Evolutionary conservation across 2,888 invertebrate genomes (phyloP), one percentile per base, ranked within the genome.

Genomic region (Drosophila vallismaia): DNA sequence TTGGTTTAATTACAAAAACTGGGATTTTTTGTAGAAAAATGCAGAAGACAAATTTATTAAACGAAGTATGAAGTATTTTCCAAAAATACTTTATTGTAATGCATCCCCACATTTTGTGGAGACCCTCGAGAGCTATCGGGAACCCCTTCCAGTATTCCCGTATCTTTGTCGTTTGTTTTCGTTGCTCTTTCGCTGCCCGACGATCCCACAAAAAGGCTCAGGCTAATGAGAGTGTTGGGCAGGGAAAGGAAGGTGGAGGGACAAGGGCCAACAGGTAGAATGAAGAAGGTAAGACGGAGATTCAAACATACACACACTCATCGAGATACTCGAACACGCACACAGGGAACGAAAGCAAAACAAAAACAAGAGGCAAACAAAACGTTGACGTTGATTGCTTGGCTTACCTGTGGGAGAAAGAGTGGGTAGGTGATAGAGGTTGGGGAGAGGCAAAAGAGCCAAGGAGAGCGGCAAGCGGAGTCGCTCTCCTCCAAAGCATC

Each of bases 281-380:
- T 67, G 45, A 31, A 51, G 52, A 51, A 42, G 55, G 42, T 31
- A 31, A 42, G 56, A 56, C 31, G 36, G 68, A 67, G 68, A 64
- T 48, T 40, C 38, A 31, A 9, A 60, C 59, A 60, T 14, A 59
- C 59, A 45, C 28, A 14, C 44, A 55, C 44, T 14, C 38, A 45
- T 9, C 24, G 40, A 54, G 26, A 24, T 9, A 59, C 28, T 26
- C 19, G 29, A 46, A 68, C 49, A 31, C 9, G 33, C 12, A 44
- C 26, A 68, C 28, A 36, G 40, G 48, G 24, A 38, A 68, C 53
- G 67, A 64, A 64, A 67, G 54, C 68, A 64, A 64, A 73, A 74
- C 74, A 74, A 73, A 58, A 59, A 71, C 71, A 70, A 85, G 75
- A 48, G 50, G 64, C 67, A 66, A 68, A 67, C 64, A 64, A 64